Evolutionary conservation across 2,888 invertebrate species (phyloP).

Genomic region (Latrodectus elegans): DNA sequence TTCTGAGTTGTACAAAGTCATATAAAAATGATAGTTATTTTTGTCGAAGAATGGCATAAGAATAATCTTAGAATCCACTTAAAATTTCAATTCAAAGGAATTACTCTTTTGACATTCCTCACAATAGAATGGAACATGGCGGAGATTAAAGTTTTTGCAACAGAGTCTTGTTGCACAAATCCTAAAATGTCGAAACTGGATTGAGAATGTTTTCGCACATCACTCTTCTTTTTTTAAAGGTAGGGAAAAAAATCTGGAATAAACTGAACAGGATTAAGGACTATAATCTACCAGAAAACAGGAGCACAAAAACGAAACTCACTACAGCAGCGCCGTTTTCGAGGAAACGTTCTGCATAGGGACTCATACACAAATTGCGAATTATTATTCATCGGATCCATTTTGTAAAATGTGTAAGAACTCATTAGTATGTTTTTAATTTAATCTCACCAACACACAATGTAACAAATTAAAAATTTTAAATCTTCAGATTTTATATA

Average conservation of each 20-base stretch:
- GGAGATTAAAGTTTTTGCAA: background rate
- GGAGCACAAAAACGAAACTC: constrained; percentile 13
- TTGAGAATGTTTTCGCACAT: constrained; percentile 34
- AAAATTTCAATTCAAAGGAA: background rate
- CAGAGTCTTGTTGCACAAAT: background rate
- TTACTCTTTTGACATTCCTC: background rate
- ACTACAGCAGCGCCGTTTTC: constrained; percentile 43
- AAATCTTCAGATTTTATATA: too few relatives aligned
- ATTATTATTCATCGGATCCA: background rate
- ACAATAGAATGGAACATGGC: background rate
- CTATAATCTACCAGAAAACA: constrained; percentile 45
- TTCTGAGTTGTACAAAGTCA: background rate
- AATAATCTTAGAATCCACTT: background rate
- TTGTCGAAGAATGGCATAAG: background rate
- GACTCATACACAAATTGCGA: constrained; percentile 1
- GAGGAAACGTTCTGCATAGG: constrained; percentile 28
- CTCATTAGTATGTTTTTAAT: too few relatives aligned
- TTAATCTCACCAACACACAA: too few relatives aligned
- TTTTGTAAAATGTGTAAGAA: background rate
- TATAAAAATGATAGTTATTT: background rate
- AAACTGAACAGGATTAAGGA: constrained; percentile 54
- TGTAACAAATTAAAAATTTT: too few relatives aligned
- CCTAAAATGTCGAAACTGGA: constrained; percentile 11
- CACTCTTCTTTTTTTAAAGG: background rate
- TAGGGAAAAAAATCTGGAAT: constrained; percentile 37